Evolutionary conservation across 2,888 invertebrate species (phyloP).

Genomic region (Drosophila affinis): DNA sequence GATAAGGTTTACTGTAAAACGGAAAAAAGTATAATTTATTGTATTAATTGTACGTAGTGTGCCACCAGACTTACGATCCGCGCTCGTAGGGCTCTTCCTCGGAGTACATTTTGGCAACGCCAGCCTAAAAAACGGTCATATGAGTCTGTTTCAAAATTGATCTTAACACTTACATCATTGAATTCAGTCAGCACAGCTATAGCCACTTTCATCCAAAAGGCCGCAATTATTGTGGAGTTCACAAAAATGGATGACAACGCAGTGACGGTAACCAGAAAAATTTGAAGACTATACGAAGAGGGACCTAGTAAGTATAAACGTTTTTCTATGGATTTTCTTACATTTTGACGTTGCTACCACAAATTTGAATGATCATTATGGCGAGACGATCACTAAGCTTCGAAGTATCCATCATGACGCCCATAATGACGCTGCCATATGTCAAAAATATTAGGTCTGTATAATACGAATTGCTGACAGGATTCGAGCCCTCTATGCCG

Average conservation of each 20-base stretch:
- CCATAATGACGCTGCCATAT: slow-evolving; percentile 36
- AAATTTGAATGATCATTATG: neutral
- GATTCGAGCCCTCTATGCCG: slow-evolving; percentile 44
- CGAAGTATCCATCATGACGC: slow-evolving; percentile 58
- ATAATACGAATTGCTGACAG: slow-evolving; percentile 38
- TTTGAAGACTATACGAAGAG: slow-evolving; percentile 46
- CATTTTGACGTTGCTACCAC: slow-evolving; percentile 43
- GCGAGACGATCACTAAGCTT: slow-evolving; percentile 49
- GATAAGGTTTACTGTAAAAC: slow-evolving; percentile 50
- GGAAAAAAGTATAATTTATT: neutral
- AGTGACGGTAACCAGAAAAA: slow-evolving; percentile 8
- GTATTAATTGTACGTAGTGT: too few species aligned
- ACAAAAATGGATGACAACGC: slow-evolving; percentile 15
- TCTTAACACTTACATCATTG: slow-evolving; percentile 28
- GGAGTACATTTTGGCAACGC: slow-evolving; percentile 11
- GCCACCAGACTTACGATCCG: slow-evolving; percentile 46
- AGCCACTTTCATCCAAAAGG: slow-evolving; percentile 62
- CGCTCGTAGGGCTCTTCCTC: slow-evolving; percentile 57
- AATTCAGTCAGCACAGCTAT: slow-evolving; percentile 45
- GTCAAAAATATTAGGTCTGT: slow-evolving; percentile 46
- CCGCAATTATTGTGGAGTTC: slow-evolving; percentile 32
- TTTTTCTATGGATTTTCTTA: slow-evolving; percentile 16
- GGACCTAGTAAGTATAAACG: accelerated
- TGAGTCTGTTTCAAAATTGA: neutral
- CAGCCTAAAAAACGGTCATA: slow-evolving; percentile 36